phyloP scores from a whole-genome alignment of 2,113 vertebrate species.

The Alethe castanea region DNA sequence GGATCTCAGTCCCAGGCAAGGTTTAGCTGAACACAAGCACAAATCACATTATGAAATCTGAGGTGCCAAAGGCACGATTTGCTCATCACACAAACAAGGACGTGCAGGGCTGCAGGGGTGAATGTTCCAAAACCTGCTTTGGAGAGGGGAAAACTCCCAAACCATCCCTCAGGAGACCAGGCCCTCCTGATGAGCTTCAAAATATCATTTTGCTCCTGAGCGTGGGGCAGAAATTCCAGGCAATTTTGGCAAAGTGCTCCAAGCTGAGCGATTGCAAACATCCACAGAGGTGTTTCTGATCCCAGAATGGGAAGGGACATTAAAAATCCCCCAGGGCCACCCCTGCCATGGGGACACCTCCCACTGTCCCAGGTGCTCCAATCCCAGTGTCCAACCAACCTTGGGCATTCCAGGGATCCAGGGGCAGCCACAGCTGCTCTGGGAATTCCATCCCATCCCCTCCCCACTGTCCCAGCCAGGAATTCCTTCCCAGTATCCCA shows the following conservation, averaged over 20 bases:
- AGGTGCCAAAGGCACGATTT: rapidly evolving
- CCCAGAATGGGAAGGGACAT: too few species aligned
- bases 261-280: rapidly evolving
- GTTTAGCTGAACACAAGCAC: rapidly evolving
- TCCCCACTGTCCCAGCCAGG: too few species aligned
- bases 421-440: not conserved
- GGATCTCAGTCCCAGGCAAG: not conserved
- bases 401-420: not conserved
- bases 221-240: rapidly evolving
- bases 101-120: rapidly evolving
- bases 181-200: rapidly evolving
- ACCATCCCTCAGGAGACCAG: rapidly evolving
- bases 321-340: not conserved
- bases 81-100: rapidly evolving
- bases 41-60: too few species aligned
- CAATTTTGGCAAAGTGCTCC: not conserved
- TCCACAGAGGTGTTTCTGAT: rapidly evolving
- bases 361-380: not conserved
- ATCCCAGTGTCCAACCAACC: rapidly evolving
- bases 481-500: not conserved
- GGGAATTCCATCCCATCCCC: not conserved
- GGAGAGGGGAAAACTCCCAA: rapidly evolving
- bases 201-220: rapidly evolving
- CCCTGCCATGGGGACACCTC: not conserved
- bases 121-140: rapidly evolving